Evolutionary conservation across 2,797 vertebrate genomes (phyloP).

Genomic region (Artibeus jamaicensis): DNA sequence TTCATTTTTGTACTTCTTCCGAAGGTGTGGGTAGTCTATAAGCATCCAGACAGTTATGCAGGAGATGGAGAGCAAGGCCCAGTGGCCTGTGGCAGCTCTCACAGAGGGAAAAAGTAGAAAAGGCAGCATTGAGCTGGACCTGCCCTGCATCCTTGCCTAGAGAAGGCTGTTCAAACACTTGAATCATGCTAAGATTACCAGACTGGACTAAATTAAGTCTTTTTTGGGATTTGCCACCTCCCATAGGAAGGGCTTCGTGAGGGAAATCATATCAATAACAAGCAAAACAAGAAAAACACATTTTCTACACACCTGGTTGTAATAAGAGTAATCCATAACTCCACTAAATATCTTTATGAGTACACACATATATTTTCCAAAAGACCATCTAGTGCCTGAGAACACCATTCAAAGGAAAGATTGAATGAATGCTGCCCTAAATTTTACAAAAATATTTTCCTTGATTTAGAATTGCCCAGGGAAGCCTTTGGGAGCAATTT

Average conservation of each 20-base stretch:
- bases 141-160: neutral
- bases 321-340: neutral
- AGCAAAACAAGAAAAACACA: neutral
- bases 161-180: neutral
- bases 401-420: neutral
- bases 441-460: neutral
- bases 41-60: neutral
- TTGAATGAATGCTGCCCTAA: neutral
- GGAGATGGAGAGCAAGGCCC: neutral
- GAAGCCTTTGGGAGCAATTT: neutral
- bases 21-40: neutral
- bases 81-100: no score
- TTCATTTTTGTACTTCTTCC: neutral
- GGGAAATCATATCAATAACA: neutral
- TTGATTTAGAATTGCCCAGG: neutral
- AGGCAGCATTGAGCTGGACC: neutral
- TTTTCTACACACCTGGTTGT: neutral
- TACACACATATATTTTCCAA: neutral
- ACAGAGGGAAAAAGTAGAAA: neutral
- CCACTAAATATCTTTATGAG: neutral
- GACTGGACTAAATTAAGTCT: neutral
- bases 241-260: neutral
- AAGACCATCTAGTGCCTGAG: neutral
- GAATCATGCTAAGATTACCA: neutral
- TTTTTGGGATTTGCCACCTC: neutral